Conservation (phyloP, 2,888 invertebrate genomes). For the Hirtodrosophila histrioides region DNA sequence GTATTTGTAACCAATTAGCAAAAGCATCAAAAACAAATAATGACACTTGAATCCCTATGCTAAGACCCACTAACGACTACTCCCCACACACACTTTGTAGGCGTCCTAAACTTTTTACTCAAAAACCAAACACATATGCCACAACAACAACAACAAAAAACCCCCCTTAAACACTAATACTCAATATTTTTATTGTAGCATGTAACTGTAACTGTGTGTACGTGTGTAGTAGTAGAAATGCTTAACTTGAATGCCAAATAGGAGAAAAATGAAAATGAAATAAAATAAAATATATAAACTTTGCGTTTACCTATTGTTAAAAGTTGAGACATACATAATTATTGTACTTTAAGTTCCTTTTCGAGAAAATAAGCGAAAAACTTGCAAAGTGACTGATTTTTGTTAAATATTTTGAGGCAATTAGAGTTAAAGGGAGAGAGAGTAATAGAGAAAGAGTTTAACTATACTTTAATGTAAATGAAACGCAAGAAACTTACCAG, state of each 20-base stretch:
- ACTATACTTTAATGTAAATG: conserved; percentile 64
- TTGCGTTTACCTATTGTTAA: conserved; percentile 58
- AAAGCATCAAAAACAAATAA: conserved; percentile 47
- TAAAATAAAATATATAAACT: conserved; percentile 11
- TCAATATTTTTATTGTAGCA: conserved; percentile 59
- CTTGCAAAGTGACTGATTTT: conserved; percentile 78
- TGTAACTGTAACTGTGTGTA: conserved; percentile 57
- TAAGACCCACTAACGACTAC: conserved; percentile 37
- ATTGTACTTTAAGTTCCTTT: conserved; percentile 72
- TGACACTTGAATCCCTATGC: conserved; percentile 33
- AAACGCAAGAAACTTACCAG: conserved; percentile 68
- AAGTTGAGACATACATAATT: conserved; percentile 45
- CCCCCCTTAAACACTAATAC: conserved; percentile 23
- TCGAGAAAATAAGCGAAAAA: conserved; percentile 37
- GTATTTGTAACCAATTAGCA: conserved; percentile 59
- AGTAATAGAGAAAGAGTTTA: conserved; percentile 35
- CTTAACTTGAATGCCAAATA: conserved; percentile 63
- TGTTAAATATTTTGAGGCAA: conserved; percentile 76
- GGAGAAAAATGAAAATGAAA: conserved; percentile 6
- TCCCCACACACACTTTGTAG: conserved; percentile 23
- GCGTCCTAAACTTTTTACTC: conserved; percentile 29
- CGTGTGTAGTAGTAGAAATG: conserved; percentile 58
- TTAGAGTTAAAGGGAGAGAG: conserved; percentile 40
- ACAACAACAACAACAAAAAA: conserved; percentile 1
- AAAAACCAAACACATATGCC: conserved; percentile 2